These are phyloP conservation scores for Delichon dasypus DNA, from an alignment of 2,797 vertebrate species.

Conservation along the genomic window DNA sequence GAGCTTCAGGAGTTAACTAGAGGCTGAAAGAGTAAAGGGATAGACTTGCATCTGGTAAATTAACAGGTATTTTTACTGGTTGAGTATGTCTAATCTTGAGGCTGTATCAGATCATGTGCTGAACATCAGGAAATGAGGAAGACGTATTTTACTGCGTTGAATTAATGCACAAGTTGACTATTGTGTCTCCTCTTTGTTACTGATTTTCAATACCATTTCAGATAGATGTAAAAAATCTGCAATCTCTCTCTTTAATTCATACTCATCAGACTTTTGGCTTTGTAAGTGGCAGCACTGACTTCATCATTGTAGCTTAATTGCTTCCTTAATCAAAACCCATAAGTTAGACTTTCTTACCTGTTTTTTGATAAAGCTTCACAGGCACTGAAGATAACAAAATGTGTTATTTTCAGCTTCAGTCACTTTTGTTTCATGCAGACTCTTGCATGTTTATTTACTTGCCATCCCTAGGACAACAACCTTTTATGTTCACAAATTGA, in stretches of 20 bases:
- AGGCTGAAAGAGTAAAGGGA: not conserved
- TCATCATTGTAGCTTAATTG: not conserved
- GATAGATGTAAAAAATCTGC: not conserved
- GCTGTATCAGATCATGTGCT: not conserved
- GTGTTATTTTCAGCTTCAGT: not conserved
- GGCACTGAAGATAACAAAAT: not conserved
- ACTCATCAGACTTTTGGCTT: not conserved
- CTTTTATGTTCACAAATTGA: not conserved
- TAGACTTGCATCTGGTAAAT: not conserved
- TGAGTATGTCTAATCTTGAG: not conserved
- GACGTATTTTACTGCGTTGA: not conserved
- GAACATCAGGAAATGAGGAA: not conserved
- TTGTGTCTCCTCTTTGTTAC: not conserved
- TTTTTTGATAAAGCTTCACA: not conserved
- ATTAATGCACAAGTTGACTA: not conserved
- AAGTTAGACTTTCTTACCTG: not conserved
- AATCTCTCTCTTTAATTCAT: not conserved
- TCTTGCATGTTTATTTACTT: not conserved
- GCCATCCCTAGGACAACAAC: not conserved
- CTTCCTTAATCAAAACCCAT: not conserved
- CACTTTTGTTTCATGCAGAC: not conserved
- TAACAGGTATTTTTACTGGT: not conserved
- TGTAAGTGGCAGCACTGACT: not conserved
- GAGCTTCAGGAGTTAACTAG: not conserved
- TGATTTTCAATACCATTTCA: not conserved